Evolutionary conservation across 1,140 invertebrate genomes (phyloP).

Genomic region (Zophobas atratus): DNA sequence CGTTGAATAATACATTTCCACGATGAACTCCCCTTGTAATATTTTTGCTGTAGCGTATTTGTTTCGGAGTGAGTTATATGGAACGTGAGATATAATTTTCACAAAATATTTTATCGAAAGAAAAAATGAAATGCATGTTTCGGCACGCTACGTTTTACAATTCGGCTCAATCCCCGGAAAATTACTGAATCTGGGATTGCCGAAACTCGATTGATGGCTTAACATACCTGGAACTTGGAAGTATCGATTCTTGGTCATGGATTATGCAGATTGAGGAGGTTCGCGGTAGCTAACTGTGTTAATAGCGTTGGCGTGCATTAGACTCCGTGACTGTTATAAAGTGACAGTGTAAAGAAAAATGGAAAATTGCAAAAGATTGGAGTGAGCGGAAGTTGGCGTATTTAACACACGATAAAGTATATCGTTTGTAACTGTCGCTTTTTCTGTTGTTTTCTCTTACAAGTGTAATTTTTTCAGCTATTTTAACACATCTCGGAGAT

Average conservation of each 20-base stretch:
- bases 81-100: neutral
- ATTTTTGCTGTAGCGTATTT: slow-evolving; percentile 2
- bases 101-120: neutral
- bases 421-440: too few relatives aligned
- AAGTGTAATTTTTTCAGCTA: too few relatives aligned
- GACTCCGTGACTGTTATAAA: neutral
- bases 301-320: neutral
- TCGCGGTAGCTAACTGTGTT: neutral
- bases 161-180: neutral
- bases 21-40: slow-evolving; percentile 2
- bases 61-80: neutral
- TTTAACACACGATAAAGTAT: too few relatives aligned
- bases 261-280: slow-evolving; percentile 8
- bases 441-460: too few relatives aligned
- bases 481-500: too few relatives aligned
- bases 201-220: neutral
- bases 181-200: neutral
- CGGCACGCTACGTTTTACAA: neutral
- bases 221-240: neutral
- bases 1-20: slow-evolving; percentile 11
- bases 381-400: too few relatives aligned
- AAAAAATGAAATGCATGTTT: neutral
- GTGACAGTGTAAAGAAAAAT: too few relatives aligned
- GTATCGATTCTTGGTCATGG: neutral
- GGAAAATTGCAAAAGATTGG: too few relatives aligned